Base-by-base conservation (phyloP, 2,888 invertebrate species). In the Synanthedon myopaeformis region DNA sequence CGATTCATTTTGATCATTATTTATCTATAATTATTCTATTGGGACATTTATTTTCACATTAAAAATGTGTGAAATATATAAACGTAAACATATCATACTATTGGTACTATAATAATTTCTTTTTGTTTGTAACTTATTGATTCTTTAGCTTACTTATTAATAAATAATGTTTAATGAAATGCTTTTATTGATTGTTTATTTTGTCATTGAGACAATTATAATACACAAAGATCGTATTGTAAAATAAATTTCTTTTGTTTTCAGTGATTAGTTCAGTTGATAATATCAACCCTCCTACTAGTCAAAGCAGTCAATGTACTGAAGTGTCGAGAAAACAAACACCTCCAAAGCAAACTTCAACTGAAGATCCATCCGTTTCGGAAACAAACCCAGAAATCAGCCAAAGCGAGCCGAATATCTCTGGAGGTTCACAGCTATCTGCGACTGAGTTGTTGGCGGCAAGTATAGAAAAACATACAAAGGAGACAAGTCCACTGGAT, bases 381-480 rank as follows among this genome's bases (percentile, higher is more conserved):
- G 65, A 70, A 59, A 59, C 63, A 52, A 73, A 72, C 61, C 58
- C 65, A 58, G 76, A 76, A 59, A 58, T 63, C 51, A 69, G 62
- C 54, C 75, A 70, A 59, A 72, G 62, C 60, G 72, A 78, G 42
- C 54, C 41, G 53, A 54, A 56, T 55, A 66, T 65, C 60, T 14
- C 61, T 67, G 59, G 74, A 72, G 54, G 64, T 56, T 59, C 63
- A 55, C 54, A 57, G 49, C 78, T 74, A 52, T 79, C 83, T 67
- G 74, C 85, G 58, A 84, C 82, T 57, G 81, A 85, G 61, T 60
- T 83, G 51, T 69, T 86, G 52, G 76, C 82, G 56, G 84, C 83
- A 56, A 82, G 85, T 61, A 82, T 85, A 60, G 86, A 87, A 57
- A 85, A 85, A 62, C 61, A 80, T 65, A 82, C 79, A 5, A 81